Base-by-base conservation (phyloP, 2,888 invertebrate species). In the Ophonus ardosiacus region DNA sequence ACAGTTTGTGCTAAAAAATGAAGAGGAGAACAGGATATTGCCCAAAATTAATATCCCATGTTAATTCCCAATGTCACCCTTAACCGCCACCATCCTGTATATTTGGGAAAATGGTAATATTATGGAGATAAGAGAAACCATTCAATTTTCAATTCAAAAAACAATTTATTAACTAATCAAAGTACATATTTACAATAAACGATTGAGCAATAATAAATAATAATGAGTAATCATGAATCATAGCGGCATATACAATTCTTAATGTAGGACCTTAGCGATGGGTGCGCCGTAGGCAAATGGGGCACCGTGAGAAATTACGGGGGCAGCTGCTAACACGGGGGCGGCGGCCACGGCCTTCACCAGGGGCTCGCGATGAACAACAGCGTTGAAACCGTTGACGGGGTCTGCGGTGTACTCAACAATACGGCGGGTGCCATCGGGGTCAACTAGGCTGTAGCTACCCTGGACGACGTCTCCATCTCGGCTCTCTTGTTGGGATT, bases 401-500 rank as follows among this genome's bases (percentile, higher is more conserved):
- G 93, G 92, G 88, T 92, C 93, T 10, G 93, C 93, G 74, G 92
- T 90, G 89, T 94, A 94, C 87, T 94, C 94, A 0, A 94, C 94
- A 40, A 93, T 94, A 87, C 94, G 93, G 89, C 93, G 93, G 78
- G 93, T 93, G 87, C 94, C 94, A 88, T 94, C 94, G 38, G 94
- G 93, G 87, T 93, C 93, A 21, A 91, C 89, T 63, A 93, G 90
- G 43, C 93, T 92, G 91, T 93, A 93, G 88, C 92, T 93, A 90
- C 91, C 94, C 89, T 93, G 93, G 71, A 94, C 94, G 87, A 92
- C 92, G 90, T 94, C 94, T n/a, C 94, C 94, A 86, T 92, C 91
- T 86, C 94, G 93, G 85, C 93, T 93, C 91, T 94, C 94, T 87
- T 93, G 93, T 90, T 94, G 94, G 56, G 90, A 91, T 89, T 93